Percentiles rank a stretch among this genome's conserved stretches.
These are phyloP conservation scores for Hylaea fasciaria DNA, from an alignment of 2,888 invertebrate species.

Conservation along the genomic window DNA sequence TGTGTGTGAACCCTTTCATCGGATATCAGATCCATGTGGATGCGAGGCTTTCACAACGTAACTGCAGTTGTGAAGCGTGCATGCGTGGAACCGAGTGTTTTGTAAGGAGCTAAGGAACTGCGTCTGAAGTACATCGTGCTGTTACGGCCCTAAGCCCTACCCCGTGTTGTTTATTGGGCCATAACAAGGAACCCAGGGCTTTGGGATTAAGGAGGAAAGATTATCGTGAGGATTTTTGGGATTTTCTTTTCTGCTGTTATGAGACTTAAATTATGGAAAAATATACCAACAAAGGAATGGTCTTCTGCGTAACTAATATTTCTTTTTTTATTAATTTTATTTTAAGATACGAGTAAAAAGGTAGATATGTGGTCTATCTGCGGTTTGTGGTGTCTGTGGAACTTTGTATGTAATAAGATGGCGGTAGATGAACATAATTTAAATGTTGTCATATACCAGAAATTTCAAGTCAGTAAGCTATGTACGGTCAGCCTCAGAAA, in stretches of 20 bases:
- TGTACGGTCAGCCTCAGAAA: too few species aligned
- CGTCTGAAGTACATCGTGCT: constrained; percentile 8
- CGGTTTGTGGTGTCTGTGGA: too few species aligned
- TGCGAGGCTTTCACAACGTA: too few species aligned
- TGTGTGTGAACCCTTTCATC: too few species aligned
- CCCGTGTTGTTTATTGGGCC: constrained; percentile 45
- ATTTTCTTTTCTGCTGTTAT: constrained; percentile 38
- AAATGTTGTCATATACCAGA: too few species aligned
- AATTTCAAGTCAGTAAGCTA: too few species aligned
- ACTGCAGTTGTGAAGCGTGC: neutral
- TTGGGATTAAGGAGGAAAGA: constrained; percentile 45
- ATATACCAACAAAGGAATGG: constrained; percentile 25
- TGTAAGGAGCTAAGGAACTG: constrained; percentile 18
- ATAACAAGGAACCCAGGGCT: constrained; percentile 44
- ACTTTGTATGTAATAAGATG: too few species aligned
- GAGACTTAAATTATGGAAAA: constrained; percentile 27
- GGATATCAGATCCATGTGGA: too few species aligned
- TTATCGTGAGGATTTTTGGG: constrained; percentile 44
- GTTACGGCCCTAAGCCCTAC: constrained; percentile 38
- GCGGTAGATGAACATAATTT: too few species aligned
- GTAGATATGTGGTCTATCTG: neutral
- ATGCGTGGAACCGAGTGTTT: neutral
- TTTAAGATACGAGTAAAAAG: neutral
- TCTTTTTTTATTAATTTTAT: constrained; percentile 3
- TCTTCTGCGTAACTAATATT: constrained; percentile 1